Base-by-base conservation (phyloP, 2,113 vertebrate species). In the Myiozetetes cayanensis region DNA sequence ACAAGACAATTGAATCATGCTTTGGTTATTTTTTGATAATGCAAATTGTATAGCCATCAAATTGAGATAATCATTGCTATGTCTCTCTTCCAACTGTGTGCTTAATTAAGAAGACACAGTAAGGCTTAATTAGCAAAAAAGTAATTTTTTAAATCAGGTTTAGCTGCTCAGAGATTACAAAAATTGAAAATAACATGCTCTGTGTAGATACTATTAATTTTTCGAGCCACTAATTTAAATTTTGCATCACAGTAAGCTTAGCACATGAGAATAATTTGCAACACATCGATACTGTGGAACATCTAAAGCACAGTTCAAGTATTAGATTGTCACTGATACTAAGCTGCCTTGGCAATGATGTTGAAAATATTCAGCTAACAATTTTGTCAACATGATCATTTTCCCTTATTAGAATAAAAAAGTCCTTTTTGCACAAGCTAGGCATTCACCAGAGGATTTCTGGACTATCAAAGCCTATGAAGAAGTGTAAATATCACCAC, bases 61-160 rank as follows among this genome's bases (percentile, higher is more conserved):
- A 94, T 75, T 76, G 89, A 95, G 86, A 87, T 77, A 88, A 96
- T 95, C 55, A 62, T 83, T 93, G 62, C 77, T 43, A 72, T 49
- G 65, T 73, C 61, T 96, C 75, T 88, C 84, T 78, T 95, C 90
- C 86, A 97, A 95, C 63, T 93, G 90, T 90, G 94, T 93, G 79
- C 56, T 93, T 96, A 96, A 97, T 97, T 96, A 96, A 96, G 87
- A 96, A 13, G 78, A 95, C 50, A 90, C 95, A 94, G 93, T 92
- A 96, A 97, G 88, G 67, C 94, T 67, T 97, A 97, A 97, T 95
- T 96, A 96, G 77, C 61, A 93, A 80, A 76, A 94, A 95, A 85
- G 76, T 84, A 96, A 95, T 97, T 96, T 93, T 95, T 76, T 94
- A 96, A 96, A 96, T 94, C 88, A 83, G 97, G 95, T 97, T 95